A percentile compares a stretch with the other conserved stretches of the same genome.
Evolutionary conservation across 2,113 vertebrate species (phyloP).

Genomic region (Carassius gibelio): DNA sequence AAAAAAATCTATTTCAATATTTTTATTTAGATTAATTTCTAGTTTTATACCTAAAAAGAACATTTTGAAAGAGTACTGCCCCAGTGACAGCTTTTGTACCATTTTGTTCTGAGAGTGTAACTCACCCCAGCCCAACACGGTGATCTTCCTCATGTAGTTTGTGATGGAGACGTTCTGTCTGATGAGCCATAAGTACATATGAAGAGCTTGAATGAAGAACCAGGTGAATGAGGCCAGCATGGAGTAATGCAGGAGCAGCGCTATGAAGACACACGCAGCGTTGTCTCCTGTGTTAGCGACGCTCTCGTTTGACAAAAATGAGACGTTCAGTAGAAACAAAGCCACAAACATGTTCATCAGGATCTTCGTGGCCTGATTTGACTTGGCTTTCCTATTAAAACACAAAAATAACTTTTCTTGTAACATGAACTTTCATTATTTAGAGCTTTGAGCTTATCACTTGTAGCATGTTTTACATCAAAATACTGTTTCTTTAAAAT

Average conservation of each 20-base stretch:
- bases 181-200: constrained; percentile 73
- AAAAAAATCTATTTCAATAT: no score
- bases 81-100: no score
- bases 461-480: no score
- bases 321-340: constrained; percentile 74
- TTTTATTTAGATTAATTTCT: no score
- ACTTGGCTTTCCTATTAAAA: constrained; percentile 63
- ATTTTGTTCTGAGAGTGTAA: no score
- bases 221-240: constrained; percentile 76
- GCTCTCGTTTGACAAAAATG: constrained; percentile 70
- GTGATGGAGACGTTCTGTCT: constrained; percentile 65
- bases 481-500: no score
- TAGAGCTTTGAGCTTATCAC: no score
- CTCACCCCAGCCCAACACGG: constrained; percentile 59
- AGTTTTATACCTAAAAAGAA: no score
- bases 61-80: no score
- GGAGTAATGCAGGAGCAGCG: constrained; percentile 75
- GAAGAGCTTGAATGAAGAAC: constrained; percentile 77
- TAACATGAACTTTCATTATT: not conserved
- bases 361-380: constrained; percentile 67
- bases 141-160: constrained; percentile 75
- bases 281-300: not conserved
- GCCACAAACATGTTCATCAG: constrained; percentile 74
- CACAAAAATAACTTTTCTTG: not conserved
- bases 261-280: constrained; percentile 59